These are phyloP conservation scores for Trachythela sp. DNA, from an alignment of 64 coral and sea anemone genomes.

Conservation along the genomic window DNA sequence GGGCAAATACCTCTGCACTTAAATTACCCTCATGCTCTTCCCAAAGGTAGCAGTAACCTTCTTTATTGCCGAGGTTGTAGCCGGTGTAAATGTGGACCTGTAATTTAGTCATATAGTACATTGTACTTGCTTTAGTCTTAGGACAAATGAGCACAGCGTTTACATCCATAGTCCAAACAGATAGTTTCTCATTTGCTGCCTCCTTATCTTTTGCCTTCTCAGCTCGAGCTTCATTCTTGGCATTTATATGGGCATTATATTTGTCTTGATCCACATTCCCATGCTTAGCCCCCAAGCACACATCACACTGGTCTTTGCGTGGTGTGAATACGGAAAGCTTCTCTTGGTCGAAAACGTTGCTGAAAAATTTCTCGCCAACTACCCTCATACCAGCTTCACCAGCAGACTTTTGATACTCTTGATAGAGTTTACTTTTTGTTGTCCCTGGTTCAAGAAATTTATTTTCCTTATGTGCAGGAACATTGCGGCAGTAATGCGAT, in stretches of 20 bases:
- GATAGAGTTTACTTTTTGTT: background rate
- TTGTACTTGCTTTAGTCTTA: background rate
- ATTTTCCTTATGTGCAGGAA: background rate
- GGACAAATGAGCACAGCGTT: conserved; percentile 30
- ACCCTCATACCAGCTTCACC: background rate
- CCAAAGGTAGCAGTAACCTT: conserved; percentile 33
- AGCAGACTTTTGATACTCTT: background rate
- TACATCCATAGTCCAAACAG: background rate
- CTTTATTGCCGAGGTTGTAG: conserved; percentile 15
- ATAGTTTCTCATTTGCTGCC: background rate
- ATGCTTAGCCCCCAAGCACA: background rate
- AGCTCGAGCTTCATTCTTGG: conserved; percentile 12
- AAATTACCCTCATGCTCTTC: conserved; percentile 20
- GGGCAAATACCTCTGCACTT: conserved; percentile 24
- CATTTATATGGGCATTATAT: background rate
- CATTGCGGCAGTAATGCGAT: conserved; percentile 27
- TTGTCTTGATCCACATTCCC: background rate
- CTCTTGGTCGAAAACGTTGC: conserved; percentile 1
- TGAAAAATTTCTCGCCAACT: background rate
- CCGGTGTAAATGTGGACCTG: conserved; percentile 9
- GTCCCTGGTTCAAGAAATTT: conserved; percentile 24
- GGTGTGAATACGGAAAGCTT: conserved; percentile 24
- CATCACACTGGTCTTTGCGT: conserved; percentile 35
- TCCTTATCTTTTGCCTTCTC: conserved; percentile 14
- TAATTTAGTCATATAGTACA: conserved; percentile 37